Base-by-base conservation (phyloP, 2,797 vertebrate species). In the Diplodus sargus region DNA sequence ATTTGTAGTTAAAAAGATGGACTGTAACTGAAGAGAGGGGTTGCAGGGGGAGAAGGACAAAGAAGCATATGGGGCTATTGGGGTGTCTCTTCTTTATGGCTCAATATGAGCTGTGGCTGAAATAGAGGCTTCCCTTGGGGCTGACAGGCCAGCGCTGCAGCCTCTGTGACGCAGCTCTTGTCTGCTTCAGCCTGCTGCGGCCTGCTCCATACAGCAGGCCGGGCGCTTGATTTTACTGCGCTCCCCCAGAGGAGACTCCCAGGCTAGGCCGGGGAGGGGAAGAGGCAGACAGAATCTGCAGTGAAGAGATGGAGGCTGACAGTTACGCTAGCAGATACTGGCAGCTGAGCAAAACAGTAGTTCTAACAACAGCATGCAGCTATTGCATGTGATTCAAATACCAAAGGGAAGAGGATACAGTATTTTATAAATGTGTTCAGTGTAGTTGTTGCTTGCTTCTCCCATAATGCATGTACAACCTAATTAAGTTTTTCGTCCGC, bases 151-250 rank as follows among this genome's bases (percentile, higher is more conserved):
- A 73, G 73, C 25, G 56, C 85, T 84, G 89, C 89, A 91, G 91
- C 88, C 84, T 85, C 66, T 92, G 90, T 94, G 94, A 94, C 92
- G 90, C 90, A 92, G 93, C 90, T 92, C 84, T 58, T 70, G 75
- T 83, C 76, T 79, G 88, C 74, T 84, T 39, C 80, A 53, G 79
- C 65, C 69, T 71, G 74, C 81, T 90, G 88, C 53, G 86, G 92
- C 90, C 93, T 90, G 62, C 61, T 83, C 62, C 57, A 43, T 64
- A 84, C 34, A 15, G 65, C 69, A 70, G 85, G 74, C 78, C 49
- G 16, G 67, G 28, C 23, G 70, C 86, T 87, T 60, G 4, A 52
- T 88, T 88, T 81, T 61, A 73, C 73, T 73, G 77, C 28, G 4
- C 71, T 74, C 43, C 65, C 74, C 73, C 52, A 69, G 68, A 67